Percentiles rank a stretch among this genome's conserved stretches.
These are phyloP conservation scores for Okamejei kenojei DNA, from an alignment of 2,797 vertebrate genomes.

Conservation along the genomic window DNA sequence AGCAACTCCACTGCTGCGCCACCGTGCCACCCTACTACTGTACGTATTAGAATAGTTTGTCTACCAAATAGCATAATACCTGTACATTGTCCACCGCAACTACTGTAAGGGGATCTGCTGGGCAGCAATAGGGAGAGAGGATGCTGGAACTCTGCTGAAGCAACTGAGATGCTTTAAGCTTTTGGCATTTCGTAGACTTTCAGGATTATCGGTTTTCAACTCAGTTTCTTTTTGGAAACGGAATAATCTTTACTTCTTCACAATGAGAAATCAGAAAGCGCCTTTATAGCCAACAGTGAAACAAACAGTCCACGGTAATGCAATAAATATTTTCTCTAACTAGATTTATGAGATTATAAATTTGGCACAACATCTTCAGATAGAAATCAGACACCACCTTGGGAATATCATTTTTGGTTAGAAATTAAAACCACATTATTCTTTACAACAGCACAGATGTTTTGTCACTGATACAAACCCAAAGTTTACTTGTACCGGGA, in stretches of 20 bases:
- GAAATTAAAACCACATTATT: background rate
- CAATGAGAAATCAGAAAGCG: background rate
- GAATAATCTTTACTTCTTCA: background rate
- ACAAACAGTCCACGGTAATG: background rate
- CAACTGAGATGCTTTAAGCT: background rate
- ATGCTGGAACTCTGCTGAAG: background rate
- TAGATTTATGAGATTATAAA: background rate
- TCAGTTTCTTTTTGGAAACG: background rate
- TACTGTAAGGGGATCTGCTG: background rate
- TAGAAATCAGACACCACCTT: slow-evolving; percentile 24
- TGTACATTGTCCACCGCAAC: background rate
- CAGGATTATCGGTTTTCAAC: background rate
- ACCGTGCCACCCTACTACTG: no score
- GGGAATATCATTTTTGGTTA: background rate
- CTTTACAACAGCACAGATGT: background rate
- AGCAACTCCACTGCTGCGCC: no score
- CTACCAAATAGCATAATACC: background rate
- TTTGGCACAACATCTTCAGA: slow-evolving; percentile 18
- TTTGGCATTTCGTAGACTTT: background rate
- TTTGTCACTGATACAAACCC: background rate
- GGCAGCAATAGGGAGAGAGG: background rate
- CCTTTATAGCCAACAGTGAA: background rate
- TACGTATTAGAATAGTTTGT: background rate
- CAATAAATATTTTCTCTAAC: background rate
- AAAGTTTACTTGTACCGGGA: background rate